Base-by-base conservation (phyloP, 2,113 vertebrate genomes). In the Labrus mixtus region DNA sequence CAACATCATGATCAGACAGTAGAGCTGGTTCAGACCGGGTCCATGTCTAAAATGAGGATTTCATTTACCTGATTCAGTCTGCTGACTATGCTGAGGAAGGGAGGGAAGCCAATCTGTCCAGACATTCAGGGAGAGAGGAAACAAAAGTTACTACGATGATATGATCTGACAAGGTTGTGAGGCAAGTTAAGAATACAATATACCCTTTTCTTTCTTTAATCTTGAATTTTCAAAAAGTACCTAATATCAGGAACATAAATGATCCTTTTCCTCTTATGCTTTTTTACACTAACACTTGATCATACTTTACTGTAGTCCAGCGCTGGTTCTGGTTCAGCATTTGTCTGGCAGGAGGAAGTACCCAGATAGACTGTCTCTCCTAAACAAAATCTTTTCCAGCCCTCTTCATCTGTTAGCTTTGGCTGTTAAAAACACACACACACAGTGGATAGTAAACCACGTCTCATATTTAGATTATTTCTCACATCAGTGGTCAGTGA, bases 311-410 rank as follows among this genome's bases (percentile, higher is more conserved):
- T 82, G 63, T 98, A 99, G 93, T 99, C 96, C 19, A 99, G 93
- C 68, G 95, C 96, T 68, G 78, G 39, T 25, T 85, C 94, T 84
- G 56, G 1, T 12, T 85, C 94, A 89, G 71, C 68, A 62, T 89
- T 88, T 75, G 88, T 60, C 54, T 91, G 65, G 64, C 60, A 71
- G 55, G 89, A 51, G 19, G 92, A 78, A 25, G 79, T 59, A 56
- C 91, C 94, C 63, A 85, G 91, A 84, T 93, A 96, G 73, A 96
- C 16, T 41, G 77, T 95, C 91, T 97, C 96, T 75, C 98, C 98
- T 19, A 99, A 90, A 94, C 97, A 99, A 87, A 99, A 99, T 81
- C 92, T 97, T 89, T 94, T 98, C 98, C 98, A 99, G 57, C 96
- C 97, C 85, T 98, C 97, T 72, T 99, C 98, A 91, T 98, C 97